Conservation (phyloP, 2,888 invertebrate species). For the Pheosia gnoma region DNA sequence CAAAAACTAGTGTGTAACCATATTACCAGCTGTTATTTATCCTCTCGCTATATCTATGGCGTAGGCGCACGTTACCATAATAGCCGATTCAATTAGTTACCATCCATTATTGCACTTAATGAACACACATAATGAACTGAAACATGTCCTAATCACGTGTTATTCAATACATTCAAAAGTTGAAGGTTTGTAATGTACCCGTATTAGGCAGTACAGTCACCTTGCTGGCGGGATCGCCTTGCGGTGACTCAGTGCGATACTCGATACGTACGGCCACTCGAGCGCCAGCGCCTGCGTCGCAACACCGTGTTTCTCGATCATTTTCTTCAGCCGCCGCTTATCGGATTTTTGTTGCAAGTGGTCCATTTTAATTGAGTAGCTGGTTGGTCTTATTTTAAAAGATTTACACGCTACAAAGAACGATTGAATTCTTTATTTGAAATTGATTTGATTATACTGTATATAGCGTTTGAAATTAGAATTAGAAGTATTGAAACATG, state of each 20-base stretch:
- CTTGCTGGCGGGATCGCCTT: slow-evolving; percentile 63
- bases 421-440: neutral
- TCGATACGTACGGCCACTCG: slow-evolving; percentile 41
- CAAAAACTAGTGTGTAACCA: no score
- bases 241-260: slow-evolving; percentile 59
- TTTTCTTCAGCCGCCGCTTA: neutral
- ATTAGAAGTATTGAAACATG: no score
- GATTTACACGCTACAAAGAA: neutral
- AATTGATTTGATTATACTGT: neutral
- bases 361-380: neutral
- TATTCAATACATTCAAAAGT: slow-evolving; percentile 38
- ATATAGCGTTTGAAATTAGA: no score
- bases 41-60: neutral
- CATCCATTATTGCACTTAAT: slow-evolving; percentile 6
- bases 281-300: slow-evolving; percentile 22
- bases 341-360: neutral
- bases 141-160: slow-evolving; percentile 11
- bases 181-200: slow-evolving; percentile 44
- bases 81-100: slow-evolving; percentile 4
- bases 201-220: slow-evolving; percentile 54
- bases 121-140: slow-evolving; percentile 5
- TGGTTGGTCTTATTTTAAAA: slow-evolving; percentile 1
- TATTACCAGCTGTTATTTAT: neutral
- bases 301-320: neutral
- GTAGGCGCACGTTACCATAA: neutral